Conservation (phyloP, 23 tunicate genomes). For the Phallusia fumigata region DNA sequence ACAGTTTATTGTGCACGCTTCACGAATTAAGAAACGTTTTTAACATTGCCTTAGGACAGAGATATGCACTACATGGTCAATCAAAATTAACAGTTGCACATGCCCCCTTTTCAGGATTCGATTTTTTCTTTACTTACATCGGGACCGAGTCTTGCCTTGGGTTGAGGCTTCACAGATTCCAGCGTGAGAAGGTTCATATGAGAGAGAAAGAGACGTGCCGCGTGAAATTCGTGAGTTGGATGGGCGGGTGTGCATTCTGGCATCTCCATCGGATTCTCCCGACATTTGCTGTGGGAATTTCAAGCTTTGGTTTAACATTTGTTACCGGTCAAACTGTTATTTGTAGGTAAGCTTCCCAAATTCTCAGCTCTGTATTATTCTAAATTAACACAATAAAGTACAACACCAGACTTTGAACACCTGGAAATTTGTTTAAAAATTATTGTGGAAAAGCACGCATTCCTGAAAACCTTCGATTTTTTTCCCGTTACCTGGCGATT, state of each 20-base stretch:
- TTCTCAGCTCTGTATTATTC: not conserved
- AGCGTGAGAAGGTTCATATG: constrained; percentile 82
- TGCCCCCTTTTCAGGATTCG: no score
- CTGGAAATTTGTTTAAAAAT: no score
- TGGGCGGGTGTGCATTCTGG: constrained; percentile 58
- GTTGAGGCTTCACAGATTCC: constrained; percentile 57
- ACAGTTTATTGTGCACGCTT: no score
- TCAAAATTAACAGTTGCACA: no score
- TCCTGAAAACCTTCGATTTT: no score
- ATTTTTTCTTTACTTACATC: constrained; percentile 44
- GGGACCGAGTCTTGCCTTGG: constrained; percentile 62
- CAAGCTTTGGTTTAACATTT: no score
- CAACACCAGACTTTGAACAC: no score
- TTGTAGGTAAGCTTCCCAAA: no score
- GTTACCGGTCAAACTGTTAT: not conserved
- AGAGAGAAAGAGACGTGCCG: constrained; percentile 85
- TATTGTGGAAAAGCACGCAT: no score
- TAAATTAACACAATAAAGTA: not conserved
- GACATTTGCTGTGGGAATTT: constrained; percentile 9
- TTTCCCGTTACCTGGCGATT: constrained; percentile 40
- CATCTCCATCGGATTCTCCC: constrained; percentile 43
- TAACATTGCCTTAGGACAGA: no score
- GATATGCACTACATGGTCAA: no score
- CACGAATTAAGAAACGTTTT: no score
- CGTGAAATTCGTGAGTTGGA: constrained; percentile 66